Conservation (phyloP, 2,797 vertebrate genomes). For the Phrynocephalus forsythii region DNA sequence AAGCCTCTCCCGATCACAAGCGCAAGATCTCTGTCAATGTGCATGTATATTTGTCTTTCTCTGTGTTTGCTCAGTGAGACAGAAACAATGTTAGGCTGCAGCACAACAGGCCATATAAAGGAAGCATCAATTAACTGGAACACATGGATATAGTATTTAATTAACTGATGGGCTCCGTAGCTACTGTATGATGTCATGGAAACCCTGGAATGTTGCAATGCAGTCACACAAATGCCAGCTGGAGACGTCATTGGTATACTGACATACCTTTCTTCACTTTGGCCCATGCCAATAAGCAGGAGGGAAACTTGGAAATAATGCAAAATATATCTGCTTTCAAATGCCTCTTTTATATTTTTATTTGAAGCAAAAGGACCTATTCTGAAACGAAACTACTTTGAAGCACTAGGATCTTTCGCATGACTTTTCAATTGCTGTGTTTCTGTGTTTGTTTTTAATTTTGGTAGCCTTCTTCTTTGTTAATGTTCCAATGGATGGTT, state of each 20-base stretch:
- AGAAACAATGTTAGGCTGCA: conserved; percentile 91
- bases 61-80: conserved; percentile 94
- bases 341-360: no score
- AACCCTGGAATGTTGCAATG: conserved; percentile 66
- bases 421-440: no score
- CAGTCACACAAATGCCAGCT: conserved; percentile 39
- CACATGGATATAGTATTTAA: conserved; percentile 80
- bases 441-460: no score
- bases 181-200: conserved; percentile 76
- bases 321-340: background rate
- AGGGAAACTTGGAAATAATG: background rate
- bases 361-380: no score
- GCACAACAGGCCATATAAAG: conserved; percentile 93
- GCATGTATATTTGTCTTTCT: conserved; percentile 77
- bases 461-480: no score
- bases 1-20: conserved; percentile 76
- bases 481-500: no score
- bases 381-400: no score
- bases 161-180: conserved; percentile 75
- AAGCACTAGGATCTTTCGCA: no score
- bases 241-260: conserved; percentile 49
- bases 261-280: no score
- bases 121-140: conserved; percentile 91
- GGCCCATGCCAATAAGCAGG: background rate
- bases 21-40: conserved; percentile 77